Base-by-base conservation (phyloP, 2,888 invertebrate genomes). In the Polymixis lichenea region DNA sequence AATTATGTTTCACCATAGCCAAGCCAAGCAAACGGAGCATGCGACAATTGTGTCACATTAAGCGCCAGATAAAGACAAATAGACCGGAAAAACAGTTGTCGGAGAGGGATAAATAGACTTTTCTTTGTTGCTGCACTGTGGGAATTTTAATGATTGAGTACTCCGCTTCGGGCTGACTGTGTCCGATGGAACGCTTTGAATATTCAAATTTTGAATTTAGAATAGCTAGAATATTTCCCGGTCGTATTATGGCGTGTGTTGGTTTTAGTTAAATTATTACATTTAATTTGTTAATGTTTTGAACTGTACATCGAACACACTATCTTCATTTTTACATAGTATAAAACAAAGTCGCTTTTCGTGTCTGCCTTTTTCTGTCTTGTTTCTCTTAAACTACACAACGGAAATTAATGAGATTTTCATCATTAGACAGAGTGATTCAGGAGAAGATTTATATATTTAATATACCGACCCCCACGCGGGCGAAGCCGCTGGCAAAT, bases 61-160 rank as follows among this genome's bases (percentile, higher is more conserved):
- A 90, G 89, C 91, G 94, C 91, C 92, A 95, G 95, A 96, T 94
- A 95, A 94, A 95, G 95, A 96, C 95, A 95, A 95, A 96, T 95
- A 95, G 95, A 95, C 93, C 94, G 94, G 95, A 95, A 95, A 95
- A 95, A 95, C 94, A 90, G 91, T 91, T 91, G 94, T 90, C 90
- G 88, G 95, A 96, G 92, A 89, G 95, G 91, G 95, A 95, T 93
- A 94, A 94, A 94, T 91, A 92, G 90, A 86, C 87, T 92, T 93
- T 92, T 93, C 93, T 93, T 93, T 92, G 93, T 93, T 89, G 89
- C 92, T 86, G 83, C 90, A 87, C 86, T 89, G 88, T 86, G 90
- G 91, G 92, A 94, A 95, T 95, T 95, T 95, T 95, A 95, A 95
- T 95, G 95, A 95, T 96, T 94, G 91, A 94, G 93, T 90, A 86